phyloP scores from a whole-genome alignment of 1,140 invertebrate species.

The Tetraneura akinire region DNA sequence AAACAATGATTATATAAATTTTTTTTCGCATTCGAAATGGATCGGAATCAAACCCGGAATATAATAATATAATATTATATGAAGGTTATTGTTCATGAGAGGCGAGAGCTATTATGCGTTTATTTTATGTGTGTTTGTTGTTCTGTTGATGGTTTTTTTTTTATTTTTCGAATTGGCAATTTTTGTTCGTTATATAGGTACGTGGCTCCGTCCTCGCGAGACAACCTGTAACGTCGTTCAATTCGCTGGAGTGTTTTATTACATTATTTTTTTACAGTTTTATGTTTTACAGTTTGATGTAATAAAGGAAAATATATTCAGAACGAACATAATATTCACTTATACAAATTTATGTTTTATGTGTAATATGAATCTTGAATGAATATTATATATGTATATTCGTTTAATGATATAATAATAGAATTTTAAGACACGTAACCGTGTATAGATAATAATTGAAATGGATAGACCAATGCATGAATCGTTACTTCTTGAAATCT shows the following conservation, averaged over 20 bases:
- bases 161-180: not conserved
- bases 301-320: no score
- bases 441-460: no score
- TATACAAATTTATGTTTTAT: no score
- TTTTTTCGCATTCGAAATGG: not conserved
- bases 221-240: not conserved
- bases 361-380: no score
- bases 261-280: not conserved
- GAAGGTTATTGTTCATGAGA: not conserved
- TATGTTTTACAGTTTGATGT: not conserved
- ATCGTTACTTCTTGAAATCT: no score
- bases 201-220: not conserved
- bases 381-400: no score
- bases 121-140: not conserved
- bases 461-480: no score
- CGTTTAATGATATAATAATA: no score
- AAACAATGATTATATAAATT: not conserved
- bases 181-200: not conserved
- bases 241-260: not conserved
- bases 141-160: not conserved
- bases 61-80: not conserved
- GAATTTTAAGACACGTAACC: no score
- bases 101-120: no score
- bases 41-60: not conserved
- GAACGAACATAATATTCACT: not conserved